Base-by-base conservation (phyloP, 2,113 vertebrate species). In the Podiceps cristatus region DNA sequence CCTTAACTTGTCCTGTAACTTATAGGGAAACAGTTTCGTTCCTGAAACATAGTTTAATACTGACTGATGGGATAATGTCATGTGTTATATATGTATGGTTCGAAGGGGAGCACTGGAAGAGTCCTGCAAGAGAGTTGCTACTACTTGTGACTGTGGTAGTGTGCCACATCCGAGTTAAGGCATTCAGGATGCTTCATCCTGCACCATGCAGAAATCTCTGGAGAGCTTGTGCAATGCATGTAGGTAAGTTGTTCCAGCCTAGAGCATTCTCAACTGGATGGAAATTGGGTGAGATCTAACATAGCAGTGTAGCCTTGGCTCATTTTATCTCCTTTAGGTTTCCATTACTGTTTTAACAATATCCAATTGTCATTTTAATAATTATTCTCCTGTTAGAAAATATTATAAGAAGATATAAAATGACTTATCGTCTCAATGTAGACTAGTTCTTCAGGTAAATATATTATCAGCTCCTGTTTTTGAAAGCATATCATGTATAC, bases 141-240 rank as follows among this genome's bases (percentile, higher is more conserved):
- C 28, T 62, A 35, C 6, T 82, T 68, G 7, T 50, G 49, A 63
- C 13, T 83, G 88, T 44, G 25, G 8, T 44, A 47, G 9, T 33
- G 1, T 56, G 33, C 42, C 42, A 42, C 42, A 42, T 42, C 42
- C 42, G 11, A 42, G 42, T 42, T 42, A 14, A 42, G 42, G 42
- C 42, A 42, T 42, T 42, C 42, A 42, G 42, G 42, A 42, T 42
- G 11, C 42, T 5, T 59, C 24, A 64, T 88, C 10, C 33, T 86
- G 18, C 13, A 60, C 35, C 4, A 55, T 20, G 19, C 0, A 55
- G 47, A 85, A 67, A 33, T 35, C 52, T 88, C 29, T 47, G 28
- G 13, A 18, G 9, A 94, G 28, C 2, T 3, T 42, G 6, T 53
- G 33, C 0, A 0, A 22, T 52, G 14, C 16, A 35, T 72, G 18